phyloP scores from a whole-genome alignment of 2,797 vertebrate species.

The Peromyscus attwateri region DNA sequence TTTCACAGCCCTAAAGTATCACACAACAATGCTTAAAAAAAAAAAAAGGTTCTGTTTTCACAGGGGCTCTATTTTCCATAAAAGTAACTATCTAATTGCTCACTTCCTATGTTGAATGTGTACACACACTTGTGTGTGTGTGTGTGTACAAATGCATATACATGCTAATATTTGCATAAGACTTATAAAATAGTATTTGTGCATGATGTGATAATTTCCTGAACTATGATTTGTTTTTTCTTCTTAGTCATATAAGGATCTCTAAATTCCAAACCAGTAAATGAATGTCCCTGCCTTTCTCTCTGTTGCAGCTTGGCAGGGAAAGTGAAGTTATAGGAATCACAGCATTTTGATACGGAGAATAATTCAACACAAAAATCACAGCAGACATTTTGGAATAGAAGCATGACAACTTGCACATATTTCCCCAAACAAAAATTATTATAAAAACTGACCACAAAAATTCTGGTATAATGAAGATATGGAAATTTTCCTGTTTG shows the following conservation, averaged over 20 bases:
- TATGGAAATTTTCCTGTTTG: not conserved
- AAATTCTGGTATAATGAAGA: not conserved
- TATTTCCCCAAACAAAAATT: not conserved
- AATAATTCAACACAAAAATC: not conserved
- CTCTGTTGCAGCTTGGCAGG: not conserved
- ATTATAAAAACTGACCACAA: not conserved
- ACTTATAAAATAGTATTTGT: not conserved
- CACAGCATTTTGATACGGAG: not conserved
- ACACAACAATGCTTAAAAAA: not conserved
- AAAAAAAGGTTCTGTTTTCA: not conserved
- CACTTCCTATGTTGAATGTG: not conserved
- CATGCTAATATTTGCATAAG: too few species aligned
- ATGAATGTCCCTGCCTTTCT: not conserved
- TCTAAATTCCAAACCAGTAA: not conserved
- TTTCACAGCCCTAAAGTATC: not conserved
- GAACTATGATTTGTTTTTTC: not conserved
- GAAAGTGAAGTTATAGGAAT: not conserved
- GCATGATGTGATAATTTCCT: not conserved
- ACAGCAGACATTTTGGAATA: not conserved
- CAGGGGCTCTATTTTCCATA: not conserved
- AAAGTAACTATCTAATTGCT: rapidly evolving
- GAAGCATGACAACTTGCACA: rapidly evolving
- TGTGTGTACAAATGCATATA: too few species aligned
- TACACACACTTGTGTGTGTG: too few species aligned
- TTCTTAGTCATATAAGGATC: not conserved